Evolutionary conservation across 2,888 invertebrate species (phyloP).

Genomic region (Pachliopta kotzebuea): DNA sequence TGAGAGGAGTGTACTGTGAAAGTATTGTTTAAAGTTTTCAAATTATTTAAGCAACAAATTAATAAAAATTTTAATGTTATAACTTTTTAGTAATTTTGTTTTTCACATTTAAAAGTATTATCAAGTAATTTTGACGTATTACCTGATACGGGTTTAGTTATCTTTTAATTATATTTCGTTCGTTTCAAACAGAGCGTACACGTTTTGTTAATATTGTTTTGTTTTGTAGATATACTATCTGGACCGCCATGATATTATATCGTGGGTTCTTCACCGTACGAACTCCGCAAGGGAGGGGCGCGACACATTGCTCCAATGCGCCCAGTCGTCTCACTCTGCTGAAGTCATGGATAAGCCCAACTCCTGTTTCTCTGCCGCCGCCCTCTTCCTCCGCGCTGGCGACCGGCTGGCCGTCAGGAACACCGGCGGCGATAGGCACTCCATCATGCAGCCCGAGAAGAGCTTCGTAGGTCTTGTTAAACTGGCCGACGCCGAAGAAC

Average conservation of each 20-base stretch:
- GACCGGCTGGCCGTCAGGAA: conserved; percentile 86
- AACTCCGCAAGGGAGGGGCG: conserved; percentile 73
- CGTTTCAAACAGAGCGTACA: too few relatives aligned
- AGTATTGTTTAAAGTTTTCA: too few relatives aligned
- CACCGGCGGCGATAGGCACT: conserved; percentile 83
- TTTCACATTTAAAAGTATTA: too few relatives aligned
- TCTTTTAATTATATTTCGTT: too few relatives aligned
- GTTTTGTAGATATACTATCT: conserved; percentile 86
- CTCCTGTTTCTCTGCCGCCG: conserved; percentile 87
- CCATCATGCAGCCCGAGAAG: conserved; percentile 86
- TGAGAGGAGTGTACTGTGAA: too few relatives aligned
- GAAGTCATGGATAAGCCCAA: conserved; percentile 82
- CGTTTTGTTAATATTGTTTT: neutral
- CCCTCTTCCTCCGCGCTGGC: conserved; percentile 81
- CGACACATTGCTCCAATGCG: conserved; percentile 86
- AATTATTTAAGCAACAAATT: too few relatives aligned
- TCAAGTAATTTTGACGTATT: too few relatives aligned
- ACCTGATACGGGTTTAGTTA: too few relatives aligned
- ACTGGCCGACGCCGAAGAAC: conserved; percentile 80
- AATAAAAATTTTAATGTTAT: too few relatives aligned
- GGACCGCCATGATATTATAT: conserved; percentile 88
- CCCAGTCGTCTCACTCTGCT: conserved; percentile 82
- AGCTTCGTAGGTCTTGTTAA: conserved; percentile 92
- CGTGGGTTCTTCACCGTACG: conserved; percentile 85
- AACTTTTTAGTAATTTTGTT: too few relatives aligned